Evolutionary conservation across 2,113 vertebrate genomes (phyloP).

Genomic region (Lonchura striata): DNA sequence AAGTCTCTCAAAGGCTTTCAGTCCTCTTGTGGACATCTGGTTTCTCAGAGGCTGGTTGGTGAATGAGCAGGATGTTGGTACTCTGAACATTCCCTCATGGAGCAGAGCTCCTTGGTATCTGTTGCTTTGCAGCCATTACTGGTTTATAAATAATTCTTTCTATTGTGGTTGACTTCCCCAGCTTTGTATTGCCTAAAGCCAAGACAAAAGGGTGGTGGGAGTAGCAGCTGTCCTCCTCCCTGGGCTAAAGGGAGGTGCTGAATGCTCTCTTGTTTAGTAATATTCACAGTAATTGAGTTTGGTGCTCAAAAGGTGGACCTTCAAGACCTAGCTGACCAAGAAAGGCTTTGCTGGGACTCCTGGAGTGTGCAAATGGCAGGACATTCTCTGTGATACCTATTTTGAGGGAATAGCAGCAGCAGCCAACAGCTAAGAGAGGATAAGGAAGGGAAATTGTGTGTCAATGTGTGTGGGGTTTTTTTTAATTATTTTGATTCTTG

Average conservation of each 20-base stretch:
- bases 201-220: neutral
- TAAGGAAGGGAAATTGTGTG: neutral
- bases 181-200: neutral
- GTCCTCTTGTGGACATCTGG: neutral
- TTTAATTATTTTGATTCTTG: neutral
- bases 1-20: neutral
- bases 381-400: neutral
- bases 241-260: neutral
- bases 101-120: neutral
- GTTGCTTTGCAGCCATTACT: neutral
- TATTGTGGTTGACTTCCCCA: neutral
- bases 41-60: neutral
- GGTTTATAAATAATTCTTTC: neutral
- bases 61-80: neutral
- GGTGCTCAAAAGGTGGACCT: neutral
- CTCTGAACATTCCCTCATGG: accelerated
- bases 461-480: too few relatives aligned
- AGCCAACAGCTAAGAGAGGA: neutral
- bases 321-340: neutral
- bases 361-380: neutral
- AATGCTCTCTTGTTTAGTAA: neutral
- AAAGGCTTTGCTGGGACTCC: neutral
- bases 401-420: neutral
- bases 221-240: neutral
- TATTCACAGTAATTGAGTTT: neutral